Conservation (phyloP, 1,140 invertebrate species). For the Lerema accius region DNA sequence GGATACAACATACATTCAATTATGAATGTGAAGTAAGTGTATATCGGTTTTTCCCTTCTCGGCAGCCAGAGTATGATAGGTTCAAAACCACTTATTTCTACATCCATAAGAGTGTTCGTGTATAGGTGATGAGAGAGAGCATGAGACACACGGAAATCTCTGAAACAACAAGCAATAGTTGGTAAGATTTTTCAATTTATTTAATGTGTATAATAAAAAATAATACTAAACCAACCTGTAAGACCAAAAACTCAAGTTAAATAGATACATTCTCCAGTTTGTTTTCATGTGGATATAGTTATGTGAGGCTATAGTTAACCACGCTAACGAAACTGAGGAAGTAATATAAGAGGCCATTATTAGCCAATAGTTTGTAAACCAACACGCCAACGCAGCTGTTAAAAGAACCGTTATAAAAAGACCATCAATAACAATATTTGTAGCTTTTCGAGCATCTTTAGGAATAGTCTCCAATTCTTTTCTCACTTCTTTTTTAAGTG, state of each 20-base stretch:
- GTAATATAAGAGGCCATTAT: slow-evolving; percentile 52
- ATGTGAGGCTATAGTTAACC: slow-evolving; percentile 86
- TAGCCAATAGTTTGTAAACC: slow-evolving; percentile 52
- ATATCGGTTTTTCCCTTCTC: slow-evolving; percentile 54
- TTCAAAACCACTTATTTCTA: slow-evolving; percentile 88
- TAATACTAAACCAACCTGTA: too few species aligned
- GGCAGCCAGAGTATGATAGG: slow-evolving; percentile 89
- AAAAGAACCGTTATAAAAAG: slow-evolving; percentile 53
- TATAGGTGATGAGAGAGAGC: slow-evolving; percentile 91
- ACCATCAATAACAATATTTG: slow-evolving; percentile 59
- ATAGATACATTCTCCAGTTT: slow-evolving; percentile 85
- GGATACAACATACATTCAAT: slow-evolving; percentile 58
- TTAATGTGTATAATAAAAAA: too few species aligned
- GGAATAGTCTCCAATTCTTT: slow-evolving; percentile 80
- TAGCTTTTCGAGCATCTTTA: slow-evolving; percentile 40
- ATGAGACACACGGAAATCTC: slow-evolving; percentile 91
- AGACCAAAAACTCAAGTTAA: slow-evolving; percentile 87
- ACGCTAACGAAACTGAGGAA: slow-evolving; percentile 80
- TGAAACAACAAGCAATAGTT: too few species aligned
- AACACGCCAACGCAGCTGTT: slow-evolving; percentile 54
- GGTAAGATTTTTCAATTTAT: too few species aligned
- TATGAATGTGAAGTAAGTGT: slow-evolving; percentile 52
- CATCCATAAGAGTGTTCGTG: slow-evolving; percentile 90
- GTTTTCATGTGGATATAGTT: slow-evolving; percentile 86
- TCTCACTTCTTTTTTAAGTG: slow-evolving; percentile 84